Evolutionary conservation across 2,888 invertebrate species (phyloP).

Genomic region (Phragmatobia fuliginosa): DNA sequence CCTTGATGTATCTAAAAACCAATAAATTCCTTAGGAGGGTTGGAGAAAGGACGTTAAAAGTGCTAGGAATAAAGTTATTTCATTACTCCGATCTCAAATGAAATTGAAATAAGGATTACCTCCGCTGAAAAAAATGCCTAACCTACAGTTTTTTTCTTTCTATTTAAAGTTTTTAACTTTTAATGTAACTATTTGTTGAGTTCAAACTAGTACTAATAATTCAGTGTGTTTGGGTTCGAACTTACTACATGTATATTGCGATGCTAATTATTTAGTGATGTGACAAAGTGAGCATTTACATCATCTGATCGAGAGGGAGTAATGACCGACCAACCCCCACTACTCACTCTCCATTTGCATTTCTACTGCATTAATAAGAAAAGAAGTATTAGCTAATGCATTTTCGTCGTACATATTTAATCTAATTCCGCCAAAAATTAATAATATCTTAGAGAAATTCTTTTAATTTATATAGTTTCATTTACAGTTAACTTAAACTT

Average conservation of each 20-base stretch:
- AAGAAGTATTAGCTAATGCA: neutral
- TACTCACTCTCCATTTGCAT: neutral
- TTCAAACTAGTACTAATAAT: too few species aligned
- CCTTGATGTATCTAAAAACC: too few species aligned
- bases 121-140: neutral
- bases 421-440: too few species aligned
- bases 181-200: too few species aligned
- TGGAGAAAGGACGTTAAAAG: too few species aligned
- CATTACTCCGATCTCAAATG: too few species aligned
- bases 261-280: neutral
- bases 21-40: too few species aligned
- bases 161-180: too few species aligned
- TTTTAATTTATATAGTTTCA: neutral
- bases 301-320: neutral
- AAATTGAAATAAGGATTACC: too few species aligned
- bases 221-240: neutral
- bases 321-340: neutral
- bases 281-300: neutral
- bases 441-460: too few species aligned
- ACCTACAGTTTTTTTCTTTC: neutral
- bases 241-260: neutral
- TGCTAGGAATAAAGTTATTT: too few species aligned
- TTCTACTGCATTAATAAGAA: neutral
- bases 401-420: neutral
- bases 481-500: neutral